Conservation (phyloP, 2,113 vertebrate species). For the Meriones unguiculatus region DNA sequence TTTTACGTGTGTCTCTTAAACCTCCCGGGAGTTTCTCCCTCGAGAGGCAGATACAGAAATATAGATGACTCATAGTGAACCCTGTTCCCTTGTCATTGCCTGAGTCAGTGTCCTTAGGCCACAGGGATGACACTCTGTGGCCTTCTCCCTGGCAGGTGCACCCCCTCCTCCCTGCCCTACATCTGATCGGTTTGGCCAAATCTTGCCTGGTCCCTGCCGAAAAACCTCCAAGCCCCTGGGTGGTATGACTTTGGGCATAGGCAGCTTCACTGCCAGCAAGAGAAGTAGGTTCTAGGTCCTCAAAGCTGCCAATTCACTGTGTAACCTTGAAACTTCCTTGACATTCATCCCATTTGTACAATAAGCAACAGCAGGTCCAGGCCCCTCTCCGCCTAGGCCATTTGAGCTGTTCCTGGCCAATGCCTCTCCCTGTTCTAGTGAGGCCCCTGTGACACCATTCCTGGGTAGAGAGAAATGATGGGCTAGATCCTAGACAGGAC, state of each 20-base stretch:
- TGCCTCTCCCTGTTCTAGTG: background rate
- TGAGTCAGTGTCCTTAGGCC: slow-evolving; percentile 65
- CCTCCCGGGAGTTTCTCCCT: slow-evolving; percentile 40
- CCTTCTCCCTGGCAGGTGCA: background rate
- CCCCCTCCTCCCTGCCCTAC: background rate
- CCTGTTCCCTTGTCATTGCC: background rate
- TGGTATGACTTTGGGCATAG: background rate
- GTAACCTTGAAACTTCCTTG: slow-evolving; percentile 1
- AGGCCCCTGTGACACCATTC: background rate
- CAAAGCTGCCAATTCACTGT: background rate
- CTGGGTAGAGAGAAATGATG: background rate
- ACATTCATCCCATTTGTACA: background rate
- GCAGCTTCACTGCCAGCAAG: background rate
- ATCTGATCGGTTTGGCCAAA: background rate
- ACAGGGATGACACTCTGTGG: background rate
- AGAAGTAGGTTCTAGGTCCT: background rate
- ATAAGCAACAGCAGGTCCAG: background rate
- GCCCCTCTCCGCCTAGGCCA: background rate
- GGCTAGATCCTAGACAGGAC: background rate
- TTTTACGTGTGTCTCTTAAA: slow-evolving; percentile 30
- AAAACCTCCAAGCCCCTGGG: background rate
- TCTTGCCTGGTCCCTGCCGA: background rate
- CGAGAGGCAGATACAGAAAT: background rate
- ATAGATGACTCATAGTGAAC: slow-evolving; percentile 3
- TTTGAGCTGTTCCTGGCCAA: background rate